Evolutionary conservation across 2,113 vertebrate species (phyloP), one percentile per base, ranked within the genome.

Genomic region (Mastomys natalensis): DNA sequence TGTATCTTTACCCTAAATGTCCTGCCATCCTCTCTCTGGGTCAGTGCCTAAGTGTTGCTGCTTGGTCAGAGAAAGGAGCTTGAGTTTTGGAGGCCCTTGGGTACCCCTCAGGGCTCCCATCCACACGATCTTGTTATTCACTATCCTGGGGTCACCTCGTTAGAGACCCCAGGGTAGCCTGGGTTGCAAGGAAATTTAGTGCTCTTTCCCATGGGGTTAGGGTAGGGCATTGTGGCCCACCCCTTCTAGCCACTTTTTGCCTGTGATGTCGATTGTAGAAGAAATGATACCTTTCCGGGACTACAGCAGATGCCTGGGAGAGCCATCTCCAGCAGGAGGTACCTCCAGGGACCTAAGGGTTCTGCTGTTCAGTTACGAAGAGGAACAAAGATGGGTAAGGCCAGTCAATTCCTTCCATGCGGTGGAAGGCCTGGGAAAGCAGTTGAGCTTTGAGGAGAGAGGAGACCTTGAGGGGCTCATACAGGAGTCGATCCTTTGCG

Each of bases 61-160:
- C 13, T 11, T 7, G 0, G 5, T 24, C 3, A 31, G 48, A 88
- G 19, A 3, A 16, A 5, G 72, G 31, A 26, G 0, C 22, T 13
- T 13, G 26, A 1, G 0, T 87, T 43, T 12, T 5, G 21, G 51
- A 17, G 45, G 13, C 24, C 9, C 15, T 10, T 40, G 5, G n/a
- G 22, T 6, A 60, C 12, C 51, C 37, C 48, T 26, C 29, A 4
- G 37, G 24, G 7, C 70, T 62, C 26, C 66, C 7, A 29, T 1
- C 58, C 72, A 74, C 29, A 3, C 22, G 0, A 4, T 31, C 16
- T 93, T 66, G 9, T 13, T 29, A 51, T n/a, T 40, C 21, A 19
- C 40, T 17, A 19, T 72, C 17, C 17, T n/a, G n/a, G 16, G n/a
- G 37, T 80, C n/a, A 40, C 60, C 37, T 64, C 21, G 2, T 0